Evolutionary conservation across 2,797 vertebrate species (phyloP).

Genomic region (Florisuga fusca): DNA sequence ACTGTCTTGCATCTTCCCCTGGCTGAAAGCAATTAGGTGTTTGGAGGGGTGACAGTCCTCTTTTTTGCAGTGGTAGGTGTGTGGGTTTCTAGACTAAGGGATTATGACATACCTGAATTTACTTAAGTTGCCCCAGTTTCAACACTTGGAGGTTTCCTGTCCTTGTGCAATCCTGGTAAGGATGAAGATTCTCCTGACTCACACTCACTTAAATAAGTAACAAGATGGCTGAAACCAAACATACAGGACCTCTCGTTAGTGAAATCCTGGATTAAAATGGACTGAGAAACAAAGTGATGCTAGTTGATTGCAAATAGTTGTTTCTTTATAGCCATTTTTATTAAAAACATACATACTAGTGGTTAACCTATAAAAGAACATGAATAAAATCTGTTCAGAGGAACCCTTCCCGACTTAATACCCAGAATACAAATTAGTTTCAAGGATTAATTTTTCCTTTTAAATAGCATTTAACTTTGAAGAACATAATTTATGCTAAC

Average conservation of each 20-base stretch:
- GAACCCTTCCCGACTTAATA: neutral
- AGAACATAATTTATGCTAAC: slow-evolving; percentile 27
- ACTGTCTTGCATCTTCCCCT: neutral
- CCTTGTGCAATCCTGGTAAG: slow-evolving; percentile 9
- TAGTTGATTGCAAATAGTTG: neutral
- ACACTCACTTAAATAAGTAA: slow-evolving; percentile 6
- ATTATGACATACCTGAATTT: slow-evolving; percentile 47
- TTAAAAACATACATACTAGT: neutral
- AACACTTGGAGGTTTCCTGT: neutral
- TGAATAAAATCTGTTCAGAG: neutral
- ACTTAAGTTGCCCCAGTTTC: neutral
- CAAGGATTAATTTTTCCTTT: slow-evolving; percentile 24
- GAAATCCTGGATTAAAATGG: slow-evolving; percentile 34
- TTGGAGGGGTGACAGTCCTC: neutral
- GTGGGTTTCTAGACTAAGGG: neutral
- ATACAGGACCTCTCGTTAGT: neutral
- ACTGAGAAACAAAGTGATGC: neutral
- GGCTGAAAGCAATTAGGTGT: neutral
- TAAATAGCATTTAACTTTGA: neutral
- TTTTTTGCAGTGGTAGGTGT: neutral
- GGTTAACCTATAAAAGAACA: neutral
- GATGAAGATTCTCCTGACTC: slow-evolving; percentile 3
- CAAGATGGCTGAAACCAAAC: slow-evolving; percentile 18
- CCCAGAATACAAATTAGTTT: slow-evolving; percentile 8
- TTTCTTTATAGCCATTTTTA: neutral